Percentiles rank a stretch among this genome's conserved stretches.
phyloP scores from a whole-genome alignment of 2,797 vertebrate genomes.

The Bradypus variegatus region DNA sequence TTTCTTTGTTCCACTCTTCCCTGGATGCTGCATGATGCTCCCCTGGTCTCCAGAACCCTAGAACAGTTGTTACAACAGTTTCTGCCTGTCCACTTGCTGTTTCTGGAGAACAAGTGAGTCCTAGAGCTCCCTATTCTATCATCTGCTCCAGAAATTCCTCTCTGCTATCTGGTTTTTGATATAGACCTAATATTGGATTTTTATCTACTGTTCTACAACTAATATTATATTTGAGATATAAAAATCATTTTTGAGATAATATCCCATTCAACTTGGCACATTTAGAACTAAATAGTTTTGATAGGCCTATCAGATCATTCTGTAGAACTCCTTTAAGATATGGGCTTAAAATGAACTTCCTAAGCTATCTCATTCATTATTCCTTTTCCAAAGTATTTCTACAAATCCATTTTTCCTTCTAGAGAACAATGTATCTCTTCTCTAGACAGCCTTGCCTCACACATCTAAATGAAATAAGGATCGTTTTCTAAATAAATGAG shows the following conservation, averaged over 20 bases:
- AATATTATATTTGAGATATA: no score
- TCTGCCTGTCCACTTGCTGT: no score
- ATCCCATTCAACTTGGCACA: background rate
- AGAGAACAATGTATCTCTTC: background rate
- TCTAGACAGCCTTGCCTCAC: background rate
- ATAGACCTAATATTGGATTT: background rate
- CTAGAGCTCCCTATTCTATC: no score
- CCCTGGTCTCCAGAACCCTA: no score
- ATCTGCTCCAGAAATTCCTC: no score
- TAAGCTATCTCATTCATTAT: background rate
- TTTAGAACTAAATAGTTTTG: background rate
- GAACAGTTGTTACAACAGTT: no score
- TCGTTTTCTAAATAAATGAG: background rate
- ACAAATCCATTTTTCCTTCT: background rate
- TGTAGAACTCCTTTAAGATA: background rate
- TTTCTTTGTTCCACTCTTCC: no score
- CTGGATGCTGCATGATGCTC: no score
- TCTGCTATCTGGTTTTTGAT: background rate
- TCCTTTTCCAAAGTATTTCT: background rate
- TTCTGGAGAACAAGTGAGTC: no score
- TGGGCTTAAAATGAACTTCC: background rate
- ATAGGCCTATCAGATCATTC: background rate
- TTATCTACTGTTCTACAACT: background rate
- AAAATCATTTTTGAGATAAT: background rate
- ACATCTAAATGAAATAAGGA: background rate